Conservation (phyloP, 2,113 vertebrate species). For the Smithornis capensis region DNA sequence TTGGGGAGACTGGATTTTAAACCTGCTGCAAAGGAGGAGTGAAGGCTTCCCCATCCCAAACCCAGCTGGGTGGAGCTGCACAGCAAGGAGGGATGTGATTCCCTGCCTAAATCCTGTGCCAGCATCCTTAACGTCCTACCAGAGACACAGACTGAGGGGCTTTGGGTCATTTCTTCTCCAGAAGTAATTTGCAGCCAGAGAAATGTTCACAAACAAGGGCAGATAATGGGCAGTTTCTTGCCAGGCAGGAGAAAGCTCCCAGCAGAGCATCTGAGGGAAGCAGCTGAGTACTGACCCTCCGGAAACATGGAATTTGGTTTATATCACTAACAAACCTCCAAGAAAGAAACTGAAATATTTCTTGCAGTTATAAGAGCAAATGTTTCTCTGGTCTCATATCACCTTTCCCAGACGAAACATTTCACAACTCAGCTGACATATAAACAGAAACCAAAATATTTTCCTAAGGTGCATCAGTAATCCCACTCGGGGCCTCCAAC, state of each 20-base stretch:
- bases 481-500: background rate
- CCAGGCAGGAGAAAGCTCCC: background rate
- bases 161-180: accelerated
- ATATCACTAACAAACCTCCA: background rate
- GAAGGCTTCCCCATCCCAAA: background rate
- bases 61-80: background rate
- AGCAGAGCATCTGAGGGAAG: background rate
- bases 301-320: background rate
- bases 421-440: conserved; percentile 39
- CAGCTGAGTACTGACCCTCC: background rate
- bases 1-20: accelerated
- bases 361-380: conserved; percentile 37
- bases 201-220: background rate
- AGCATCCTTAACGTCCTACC: background rate
- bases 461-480: conserved; percentile 59
- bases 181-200: background rate
- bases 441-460: conserved; percentile 63
- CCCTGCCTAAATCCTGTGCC: background rate
- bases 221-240: background rate
- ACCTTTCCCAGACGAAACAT: conserved; percentile 64
- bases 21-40: background rate
- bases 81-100: background rate
- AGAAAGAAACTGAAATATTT: conserved; percentile 44
- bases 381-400: conserved; percentile 45
- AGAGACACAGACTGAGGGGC: background rate